phyloP scores from a whole-genome alignment of 2,113 vertebrate species.

The Monarcha castaneiventris region DNA sequence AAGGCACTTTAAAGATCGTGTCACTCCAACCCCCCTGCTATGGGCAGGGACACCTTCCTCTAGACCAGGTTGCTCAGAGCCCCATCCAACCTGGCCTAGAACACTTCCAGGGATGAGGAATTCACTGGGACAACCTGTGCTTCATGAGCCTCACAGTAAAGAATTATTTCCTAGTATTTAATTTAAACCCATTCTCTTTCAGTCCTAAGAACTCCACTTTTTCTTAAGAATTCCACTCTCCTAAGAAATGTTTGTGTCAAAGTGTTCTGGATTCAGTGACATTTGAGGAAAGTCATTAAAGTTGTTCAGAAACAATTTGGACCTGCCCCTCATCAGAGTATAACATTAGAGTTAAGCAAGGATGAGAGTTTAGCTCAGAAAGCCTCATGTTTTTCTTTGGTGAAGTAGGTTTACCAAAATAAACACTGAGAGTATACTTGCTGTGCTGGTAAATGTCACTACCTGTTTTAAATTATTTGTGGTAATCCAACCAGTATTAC shows the following conservation, averaged over 20 bases:
- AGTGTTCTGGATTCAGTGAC: neutral
- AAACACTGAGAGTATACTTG: neutral
- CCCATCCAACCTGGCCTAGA: neutral
- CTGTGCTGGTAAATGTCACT: neutral
- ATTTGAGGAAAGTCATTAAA: neutral
- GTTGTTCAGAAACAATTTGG: neutral
- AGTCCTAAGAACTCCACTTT: neutral
- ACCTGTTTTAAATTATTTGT: neutral
- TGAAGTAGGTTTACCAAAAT: neutral
- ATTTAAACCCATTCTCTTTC: neutral
- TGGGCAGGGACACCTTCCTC: neutral
- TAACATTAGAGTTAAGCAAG: neutral
- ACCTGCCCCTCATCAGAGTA: neutral
- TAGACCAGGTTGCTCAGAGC: neutral
- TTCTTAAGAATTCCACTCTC: neutral
- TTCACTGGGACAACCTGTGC: neutral
- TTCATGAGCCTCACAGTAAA: rapidly evolving
- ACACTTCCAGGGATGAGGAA: neutral
- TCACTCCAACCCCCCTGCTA: rapidly evolving
- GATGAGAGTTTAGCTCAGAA: neutral
- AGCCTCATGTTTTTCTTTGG: neutral
- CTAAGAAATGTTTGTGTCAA: neutral
- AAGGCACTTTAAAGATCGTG: neutral
- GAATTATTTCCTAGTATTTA: neutral
- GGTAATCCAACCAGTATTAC: neutral